Base-by-base conservation (phyloP, 2,113 vertebrate species). In the Calidris pygmaea region DNA sequence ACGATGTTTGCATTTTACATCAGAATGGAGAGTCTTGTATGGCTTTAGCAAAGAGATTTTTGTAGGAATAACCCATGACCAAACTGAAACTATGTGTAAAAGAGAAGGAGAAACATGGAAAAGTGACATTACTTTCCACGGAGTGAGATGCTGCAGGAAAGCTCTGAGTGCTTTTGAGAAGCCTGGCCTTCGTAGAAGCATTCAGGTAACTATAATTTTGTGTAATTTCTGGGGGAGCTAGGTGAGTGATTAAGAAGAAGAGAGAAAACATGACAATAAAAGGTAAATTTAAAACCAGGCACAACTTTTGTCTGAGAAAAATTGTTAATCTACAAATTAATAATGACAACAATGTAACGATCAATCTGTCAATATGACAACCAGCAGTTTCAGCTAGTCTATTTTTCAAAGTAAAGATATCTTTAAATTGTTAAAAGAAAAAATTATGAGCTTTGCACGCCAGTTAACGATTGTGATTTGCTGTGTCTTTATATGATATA, bases 401-500 rank as follows among this genome's bases (percentile, higher is more conserved):
- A 60, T 72, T 88, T 93, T 79, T 91, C 59, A 27, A 91, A 82
- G 20, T 43, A 76, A 39, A 82, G 9, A 66, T 27, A 34, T 35
- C 81, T 87, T 91, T 70, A 81, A 93, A 94, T 50, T 89, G 82
- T 73, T 94, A 87, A 95, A 95, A 81, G 73, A 19, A 72, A 90
- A 93, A 91, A 92, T 41, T 77, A 92, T 75, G 43, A 95, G 75
- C 52, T 21, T 92, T 20, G 12, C 60, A 90, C 8, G 55, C 39
- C 87, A 90, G 66, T 74, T 97, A 97, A 98, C 90, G 96, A 96
- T 72, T 85, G 29, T 95, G 88, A 97, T 98, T 97, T 96, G 87
- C 95, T 89, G 67, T 34, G 80, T 95, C 66, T 91, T 90, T 76
- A 41, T 71, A 63, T 4, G 27, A 94, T 74, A 83, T 83, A 23